Conservation (phyloP, 2,113 vertebrate species). For the Podilymbus podiceps region DNA sequence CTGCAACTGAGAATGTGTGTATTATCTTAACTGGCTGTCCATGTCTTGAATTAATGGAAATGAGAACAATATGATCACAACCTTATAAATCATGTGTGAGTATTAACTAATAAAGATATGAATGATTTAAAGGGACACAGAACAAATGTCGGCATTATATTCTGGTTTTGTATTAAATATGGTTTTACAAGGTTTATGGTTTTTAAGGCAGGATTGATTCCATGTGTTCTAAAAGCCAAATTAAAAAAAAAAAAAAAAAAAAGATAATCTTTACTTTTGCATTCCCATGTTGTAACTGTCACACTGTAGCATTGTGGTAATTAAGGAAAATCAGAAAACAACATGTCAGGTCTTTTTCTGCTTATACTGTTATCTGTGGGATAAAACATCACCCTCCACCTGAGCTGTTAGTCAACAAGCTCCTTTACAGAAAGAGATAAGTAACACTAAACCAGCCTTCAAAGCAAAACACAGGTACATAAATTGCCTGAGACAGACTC, state of each 20-base stretch:
- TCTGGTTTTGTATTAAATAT: not conserved
- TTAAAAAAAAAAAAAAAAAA: not conserved
- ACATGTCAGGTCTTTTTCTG: not conserved
- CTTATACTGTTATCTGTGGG: not conserved
- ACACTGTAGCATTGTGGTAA: not conserved
- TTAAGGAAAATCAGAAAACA: not conserved
- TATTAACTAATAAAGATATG: slow-evolving; percentile 34
- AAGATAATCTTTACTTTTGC: not conserved
- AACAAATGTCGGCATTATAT: slow-evolving; percentile 13
- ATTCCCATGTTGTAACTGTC: not conserved
- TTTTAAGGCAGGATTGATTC: not conserved
- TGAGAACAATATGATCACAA: not conserved
- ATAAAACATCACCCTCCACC: not conserved
- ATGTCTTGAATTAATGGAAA: slow-evolving; percentile 13
- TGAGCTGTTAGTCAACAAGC: not conserved
- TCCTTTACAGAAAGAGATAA: not conserved
- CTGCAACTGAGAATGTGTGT: not conserved
- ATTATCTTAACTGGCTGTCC: slow-evolving; percentile 2
- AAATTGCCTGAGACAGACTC: not conserved
- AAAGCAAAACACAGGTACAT: not conserved
- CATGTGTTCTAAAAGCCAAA: slow-evolving; percentile 4
- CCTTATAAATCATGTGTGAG: not conserved
- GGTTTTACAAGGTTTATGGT: not conserved
- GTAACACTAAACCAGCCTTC: not conserved
- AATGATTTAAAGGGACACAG: slow-evolving; percentile 3